Evolutionary conservation across 2,797 vertebrate species (phyloP), one percentile per base, ranked within the genome.

Genomic region (Sus cebifrons): DNA sequence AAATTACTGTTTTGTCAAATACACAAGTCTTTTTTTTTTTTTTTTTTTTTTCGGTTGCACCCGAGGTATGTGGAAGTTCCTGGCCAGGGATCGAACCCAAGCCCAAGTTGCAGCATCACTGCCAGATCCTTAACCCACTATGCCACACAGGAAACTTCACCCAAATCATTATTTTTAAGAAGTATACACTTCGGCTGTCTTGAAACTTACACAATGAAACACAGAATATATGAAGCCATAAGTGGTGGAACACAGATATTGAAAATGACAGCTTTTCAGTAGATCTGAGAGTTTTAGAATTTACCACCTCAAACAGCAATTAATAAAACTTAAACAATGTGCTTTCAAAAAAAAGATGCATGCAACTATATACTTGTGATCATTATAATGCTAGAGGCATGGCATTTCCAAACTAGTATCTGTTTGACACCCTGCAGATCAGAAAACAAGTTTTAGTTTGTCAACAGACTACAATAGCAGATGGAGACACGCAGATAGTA

Each of bases 261-360:
- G 58, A 85, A 91, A 95, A 95, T 58, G 13, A 87, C 12, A 78
- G 49, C 36, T 94, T 93, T 93, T 91, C 36, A 95, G 74, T 14
- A 89, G 25, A 84, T 44, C 20, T 16, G 5, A 75, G 12, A 86
- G 65, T 21, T 92, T 91, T 68, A 74, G 65, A 96, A 88, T 79
- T 77, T 49, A 49, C 36, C 71, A 81, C 40, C 36, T 91, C 54
- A 90, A 18, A 83, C 7, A 73, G 13, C 49, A 91, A 74, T 58
- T 74, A 77, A 44, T 70, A 36, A 88, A 86, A 74, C 17, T 3
- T 25, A 68, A 88, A 70, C 91, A 67, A 64, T 40, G 27, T 52
- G 60, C 65, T 94, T 89, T 91, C 73, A 86, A 78, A 58, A 70
- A 70, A 93, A 94, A 56, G 21, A 85, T 44, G 20, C 23, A 8